phyloP scores from a whole-genome alignment of 2,797 vertebrate species.

The Leptoclinus maculatus region DNA sequence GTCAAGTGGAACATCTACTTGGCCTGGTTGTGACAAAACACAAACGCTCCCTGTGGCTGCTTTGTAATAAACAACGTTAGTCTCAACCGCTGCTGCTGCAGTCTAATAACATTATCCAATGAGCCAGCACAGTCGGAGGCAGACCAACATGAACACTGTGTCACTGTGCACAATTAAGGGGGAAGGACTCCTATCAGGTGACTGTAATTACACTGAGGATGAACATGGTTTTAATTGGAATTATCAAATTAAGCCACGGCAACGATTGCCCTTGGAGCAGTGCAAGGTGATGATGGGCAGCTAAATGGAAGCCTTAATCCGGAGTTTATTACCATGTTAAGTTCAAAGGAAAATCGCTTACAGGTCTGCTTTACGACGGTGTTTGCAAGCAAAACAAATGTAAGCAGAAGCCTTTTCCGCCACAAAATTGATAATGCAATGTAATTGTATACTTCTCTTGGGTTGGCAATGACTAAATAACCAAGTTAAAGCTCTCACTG shows the following conservation, averaged over 20 bases:
- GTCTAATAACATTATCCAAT: slow-evolving; percentile 49
- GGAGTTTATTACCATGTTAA: neutral
- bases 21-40: slow-evolving; percentile 23
- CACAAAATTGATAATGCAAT: neutral
- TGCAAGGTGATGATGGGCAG: slow-evolving; percentile 16
- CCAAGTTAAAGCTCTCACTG: slow-evolving; percentile 1
- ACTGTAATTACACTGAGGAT: slow-evolving; percentile 73
- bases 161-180: slow-evolving; percentile 52
- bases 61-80: slow-evolving; percentile 45
- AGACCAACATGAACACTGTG: slow-evolving; percentile 53
- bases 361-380: neutral
- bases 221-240: slow-evolving; percentile 67
- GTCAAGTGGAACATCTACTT: neutral
- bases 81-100: slow-evolving; percentile 31
- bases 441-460: neutral
- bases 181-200: slow-evolving; percentile 65
- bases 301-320: slow-evolving; percentile 1
- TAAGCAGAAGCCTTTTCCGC: neutral
- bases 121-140: slow-evolving; percentile 39
- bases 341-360: slow-evolving; percentile 1
- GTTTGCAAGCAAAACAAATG: neutral
- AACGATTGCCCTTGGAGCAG: slow-evolving; percentile 45
- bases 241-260: slow-evolving; percentile 59
- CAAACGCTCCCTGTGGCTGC: slow-evolving; percentile 18
- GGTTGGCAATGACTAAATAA: neutral